Evolutionary conservation across 2,888 invertebrate genomes (phyloP), one percentile per base, ranked within the genome.

Genomic region (Rhorus exstirpatorius): DNA sequence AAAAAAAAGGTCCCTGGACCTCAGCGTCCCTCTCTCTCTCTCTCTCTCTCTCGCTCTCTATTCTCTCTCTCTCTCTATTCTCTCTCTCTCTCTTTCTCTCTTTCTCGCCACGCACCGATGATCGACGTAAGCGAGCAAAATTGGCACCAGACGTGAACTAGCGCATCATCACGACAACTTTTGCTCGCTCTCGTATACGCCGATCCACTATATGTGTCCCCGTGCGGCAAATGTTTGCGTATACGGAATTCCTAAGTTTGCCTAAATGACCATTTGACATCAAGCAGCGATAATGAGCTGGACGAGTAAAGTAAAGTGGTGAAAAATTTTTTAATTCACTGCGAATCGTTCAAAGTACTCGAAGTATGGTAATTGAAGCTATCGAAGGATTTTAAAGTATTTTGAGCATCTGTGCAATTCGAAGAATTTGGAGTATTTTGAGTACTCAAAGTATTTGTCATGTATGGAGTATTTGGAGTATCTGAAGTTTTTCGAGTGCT

Each of bases 61-160:
- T 38, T 68, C 38, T 63, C 74, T 19, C 21, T 19, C 19, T 19
- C 49, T 2, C 49, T 17, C 49, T 21, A n/a, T 17, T 7, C 17
- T 31, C 31, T 31, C 31, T 31, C 31, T 3, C 31, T 49, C 49
- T 19, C 14, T 21, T 19, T 19, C 24, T 24, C 4, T 38, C 3
- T 68, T 24, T 53, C 74, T 72, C 71, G 81, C 81, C 65, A 77
- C 60, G 81, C 81, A 72, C 71, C 76, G 67, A 81, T 71, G 81
- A 72, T 67, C 67, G 65, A 53, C 60, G 77, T 81, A 81, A 81
- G 67, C 71, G 81, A 67, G 44, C 60, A 49, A 72, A 61, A 81
- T 72, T 67, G 67, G 71, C 63, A 58, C 24, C 71, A 51, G 61
- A 53, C 65, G 72, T 19, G 61, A 41, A 63, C 74, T 63, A 61